These are phyloP conservation scores for Branchinecta lindahli DNA, from an alignment of 1,140 invertebrate genomes.

Conservation along the genomic window DNA sequence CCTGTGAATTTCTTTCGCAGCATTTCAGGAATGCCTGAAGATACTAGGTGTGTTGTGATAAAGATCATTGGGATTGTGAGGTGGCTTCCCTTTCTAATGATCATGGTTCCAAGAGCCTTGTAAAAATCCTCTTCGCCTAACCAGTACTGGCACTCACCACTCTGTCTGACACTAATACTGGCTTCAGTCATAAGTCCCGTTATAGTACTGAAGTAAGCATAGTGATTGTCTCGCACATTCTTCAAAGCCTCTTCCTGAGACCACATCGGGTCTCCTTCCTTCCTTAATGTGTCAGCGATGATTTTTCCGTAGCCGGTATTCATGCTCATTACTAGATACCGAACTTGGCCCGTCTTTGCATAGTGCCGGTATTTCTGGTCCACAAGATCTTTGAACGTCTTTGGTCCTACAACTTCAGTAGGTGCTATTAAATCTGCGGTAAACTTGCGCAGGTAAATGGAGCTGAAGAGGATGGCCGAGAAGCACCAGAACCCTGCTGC, in stretches of 20 bases:
- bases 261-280: background rate
- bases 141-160: background rate
- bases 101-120: background rate
- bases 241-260: background rate
- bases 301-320: conserved; percentile 4
- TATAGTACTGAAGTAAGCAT: background rate
- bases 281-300: background rate
- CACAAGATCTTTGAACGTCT: background rate
- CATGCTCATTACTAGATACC: no score
- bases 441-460: background rate
- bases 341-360: background rate
- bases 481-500: background rate
- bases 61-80: background rate
- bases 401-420: background rate
- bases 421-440: background rate
- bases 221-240: background rate
- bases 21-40: background rate
- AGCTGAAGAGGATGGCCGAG: background rate
- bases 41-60: background rate
- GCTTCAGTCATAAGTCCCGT: background rate
- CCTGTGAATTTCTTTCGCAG: no score
- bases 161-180: background rate
- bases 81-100: background rate
- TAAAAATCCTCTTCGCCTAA: background rate
- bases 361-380: background rate